A percentile compares a stretch with the other conserved stretches of the same genome.
These are phyloP conservation scores for Antitype chi DNA, from an alignment of 2,888 invertebrate species.

Conservation along the genomic window DNA sequence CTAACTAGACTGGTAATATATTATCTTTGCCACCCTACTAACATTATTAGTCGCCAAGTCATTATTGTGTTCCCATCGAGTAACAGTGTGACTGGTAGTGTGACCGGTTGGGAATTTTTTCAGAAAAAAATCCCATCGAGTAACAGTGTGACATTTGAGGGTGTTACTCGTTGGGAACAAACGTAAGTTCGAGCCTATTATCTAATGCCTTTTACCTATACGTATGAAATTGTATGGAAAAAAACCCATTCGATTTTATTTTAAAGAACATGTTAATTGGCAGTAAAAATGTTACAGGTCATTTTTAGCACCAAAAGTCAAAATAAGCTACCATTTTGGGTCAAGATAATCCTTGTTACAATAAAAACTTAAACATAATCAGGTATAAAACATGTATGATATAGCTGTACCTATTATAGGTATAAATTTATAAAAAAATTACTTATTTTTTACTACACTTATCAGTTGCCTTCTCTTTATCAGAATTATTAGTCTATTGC, in stretches of 20 bases:
- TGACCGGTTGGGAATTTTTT: no score
- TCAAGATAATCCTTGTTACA: neutral
- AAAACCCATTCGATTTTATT: no score
- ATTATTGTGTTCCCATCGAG: no score
- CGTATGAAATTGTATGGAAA: no score
- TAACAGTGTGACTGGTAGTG: no score
- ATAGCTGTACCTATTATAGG: neutral
- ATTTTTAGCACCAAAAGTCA: constrained; percentile 20
- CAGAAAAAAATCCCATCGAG: no score
- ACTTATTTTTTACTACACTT: neutral
- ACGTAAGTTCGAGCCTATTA: neutral
- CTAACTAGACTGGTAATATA: no score
- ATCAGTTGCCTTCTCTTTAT: neutral
- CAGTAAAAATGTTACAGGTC: neutral
- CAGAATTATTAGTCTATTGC: constrained; percentile 24
- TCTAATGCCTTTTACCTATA: neutral
- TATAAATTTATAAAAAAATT: neutral
- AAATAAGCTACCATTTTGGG: constrained; percentile 21
- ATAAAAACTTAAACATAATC: constrained; percentile 27
- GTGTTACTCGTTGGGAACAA: no score
- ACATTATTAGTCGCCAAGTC: no score
- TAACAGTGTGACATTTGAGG: no score
- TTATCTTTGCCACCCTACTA: no score
- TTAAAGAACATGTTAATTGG: neutral
- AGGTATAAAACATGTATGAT: constrained; percentile 11